Conservation (phyloP, 2,113 vertebrate genomes). For the Hippocampus mohnikei region DNA sequence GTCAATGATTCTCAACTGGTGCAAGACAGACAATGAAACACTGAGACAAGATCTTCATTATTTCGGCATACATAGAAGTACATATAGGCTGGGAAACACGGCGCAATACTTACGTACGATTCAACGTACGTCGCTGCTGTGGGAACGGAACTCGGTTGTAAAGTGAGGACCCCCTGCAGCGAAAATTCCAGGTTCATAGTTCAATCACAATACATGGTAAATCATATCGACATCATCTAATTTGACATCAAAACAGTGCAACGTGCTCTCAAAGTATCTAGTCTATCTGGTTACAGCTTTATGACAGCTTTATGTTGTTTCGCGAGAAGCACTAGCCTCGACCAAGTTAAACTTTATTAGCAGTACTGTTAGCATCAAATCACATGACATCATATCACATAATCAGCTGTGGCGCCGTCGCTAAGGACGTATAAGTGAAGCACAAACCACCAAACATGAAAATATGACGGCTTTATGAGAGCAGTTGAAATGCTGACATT, state of each 20-base stretch:
- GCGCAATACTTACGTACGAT: not conserved
- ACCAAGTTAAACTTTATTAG: constrained; percentile 9
- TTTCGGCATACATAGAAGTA: too few relatives aligned
- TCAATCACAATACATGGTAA: not conserved
- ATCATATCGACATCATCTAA: not conserved
- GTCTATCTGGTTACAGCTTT: not conserved
- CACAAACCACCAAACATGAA: not conserved
- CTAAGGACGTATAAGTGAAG: not conserved
- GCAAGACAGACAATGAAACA: not conserved
- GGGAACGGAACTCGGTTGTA: not conserved
- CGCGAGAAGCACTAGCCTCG: not conserved
- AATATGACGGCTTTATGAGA: not conserved
- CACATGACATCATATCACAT: not conserved
- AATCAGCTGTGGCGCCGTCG: not conserved
- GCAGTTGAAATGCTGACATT: not conserved
- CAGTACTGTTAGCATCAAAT: not conserved
- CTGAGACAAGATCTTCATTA: not conserved
- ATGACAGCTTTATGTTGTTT: not conserved
- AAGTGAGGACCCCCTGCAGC: not conserved
- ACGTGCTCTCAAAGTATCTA: too few relatives aligned
- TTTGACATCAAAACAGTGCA: not conserved
- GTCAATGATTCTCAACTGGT: not conserved
- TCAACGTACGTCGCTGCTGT: not conserved
- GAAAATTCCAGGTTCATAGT: not conserved
- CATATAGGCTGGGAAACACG: not conserved